Percentiles rank a stretch among this genome's conserved stretches.
Evolutionary conservation across 1,140 invertebrate species (phyloP).

Genomic region (Drosophila lini): DNA sequence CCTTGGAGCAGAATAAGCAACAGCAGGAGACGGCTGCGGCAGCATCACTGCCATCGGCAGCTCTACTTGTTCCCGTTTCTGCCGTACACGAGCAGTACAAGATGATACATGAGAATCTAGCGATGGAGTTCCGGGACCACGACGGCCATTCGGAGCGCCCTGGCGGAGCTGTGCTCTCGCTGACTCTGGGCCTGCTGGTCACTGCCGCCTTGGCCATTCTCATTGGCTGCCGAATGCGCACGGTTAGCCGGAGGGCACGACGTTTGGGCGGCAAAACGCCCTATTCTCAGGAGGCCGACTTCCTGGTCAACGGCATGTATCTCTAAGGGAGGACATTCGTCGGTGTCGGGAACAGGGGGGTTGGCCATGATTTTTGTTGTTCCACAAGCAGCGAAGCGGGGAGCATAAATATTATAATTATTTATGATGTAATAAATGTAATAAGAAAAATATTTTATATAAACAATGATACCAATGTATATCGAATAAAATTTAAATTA

Average conservation of each 20-base stretch:
- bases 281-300: conserved; percentile 97
- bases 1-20: conserved; percentile 71
- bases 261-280: conserved; percentile 90
- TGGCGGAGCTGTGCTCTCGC: conserved; percentile 92
- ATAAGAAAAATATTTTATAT: conserved; percentile 77
- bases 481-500: conserved; percentile 60
- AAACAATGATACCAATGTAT: conserved; percentile 56
- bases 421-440: conserved; percentile 53
- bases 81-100: conserved; percentile 81
- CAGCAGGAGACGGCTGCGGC: conserved; percentile 29
- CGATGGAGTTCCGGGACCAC: conserved; percentile 84
- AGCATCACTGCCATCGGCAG: conserved; percentile 26
- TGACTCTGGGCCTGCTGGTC: conserved; percentile 88
- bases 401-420: conserved; percentile 18
- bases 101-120: conserved; percentile 79
- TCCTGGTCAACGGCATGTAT: conserved; percentile 99
- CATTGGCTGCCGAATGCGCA: conserved; percentile 92
- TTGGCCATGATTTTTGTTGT: conserved; percentile 34
- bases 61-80: conserved; percentile 52
- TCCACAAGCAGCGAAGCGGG: conserved; percentile 5
- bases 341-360: conserved; percentile 7
- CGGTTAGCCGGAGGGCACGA: conserved; percentile 89
- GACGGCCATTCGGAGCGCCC: conserved; percentile 89
- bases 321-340: conserved; percentile 86
- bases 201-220: conserved; percentile 90